Percentiles rank a stretch among this genome's conserved stretches.
phyloP scores from a whole-genome alignment of 2,888 invertebrate species.

The Buathra laborator region DNA sequence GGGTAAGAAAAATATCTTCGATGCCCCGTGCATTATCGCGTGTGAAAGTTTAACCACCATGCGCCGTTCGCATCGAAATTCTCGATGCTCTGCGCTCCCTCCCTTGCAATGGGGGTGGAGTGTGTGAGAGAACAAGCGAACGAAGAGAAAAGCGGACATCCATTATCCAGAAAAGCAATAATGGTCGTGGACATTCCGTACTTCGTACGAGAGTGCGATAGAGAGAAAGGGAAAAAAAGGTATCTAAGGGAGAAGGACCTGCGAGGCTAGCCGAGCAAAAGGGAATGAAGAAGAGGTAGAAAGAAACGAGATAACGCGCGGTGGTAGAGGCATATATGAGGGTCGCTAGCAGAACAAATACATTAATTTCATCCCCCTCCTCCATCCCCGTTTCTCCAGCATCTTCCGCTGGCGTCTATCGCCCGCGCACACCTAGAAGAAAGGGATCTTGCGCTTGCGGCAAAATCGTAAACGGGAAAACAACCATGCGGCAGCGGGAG shows the following conservation, averaged over 20 bases:
- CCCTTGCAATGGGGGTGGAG: conserved; percentile 33
- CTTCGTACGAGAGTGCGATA: conserved; percentile 67
- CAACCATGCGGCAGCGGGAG: conserved; percentile 3
- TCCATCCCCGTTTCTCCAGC: conserved; percentile 58
- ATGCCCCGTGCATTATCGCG: not conserved
- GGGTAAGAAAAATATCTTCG: not conserved
- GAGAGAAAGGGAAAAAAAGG: conserved; percentile 42
- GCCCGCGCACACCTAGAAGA: conserved; percentile 48
- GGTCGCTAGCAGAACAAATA: conserved; percentile 84
- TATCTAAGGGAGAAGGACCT: conserved; percentile 32
- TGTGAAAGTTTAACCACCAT: not conserved
- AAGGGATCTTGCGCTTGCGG: not conserved
- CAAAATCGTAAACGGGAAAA: not conserved
- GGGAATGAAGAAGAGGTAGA: conserved; percentile 27
- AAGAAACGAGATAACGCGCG: conserved; percentile 72
- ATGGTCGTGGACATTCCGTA: conserved; percentile 70
- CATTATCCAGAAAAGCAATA: conserved; percentile 73
- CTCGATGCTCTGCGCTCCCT: conserved; percentile 43
- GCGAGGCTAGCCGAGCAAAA: conserved; percentile 38
- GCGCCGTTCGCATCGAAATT: not conserved
- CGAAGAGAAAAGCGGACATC: conserved; percentile 67
- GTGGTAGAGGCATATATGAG: conserved; percentile 78
- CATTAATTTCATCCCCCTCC: conserved; percentile 83
- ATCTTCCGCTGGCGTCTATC: conserved; percentile 44
- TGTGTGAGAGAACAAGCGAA: conserved; percentile 42